Evolutionary conservation across 2,113 vertebrate genomes (phyloP).

Genomic region (Aegithalos caudatus): DNA sequence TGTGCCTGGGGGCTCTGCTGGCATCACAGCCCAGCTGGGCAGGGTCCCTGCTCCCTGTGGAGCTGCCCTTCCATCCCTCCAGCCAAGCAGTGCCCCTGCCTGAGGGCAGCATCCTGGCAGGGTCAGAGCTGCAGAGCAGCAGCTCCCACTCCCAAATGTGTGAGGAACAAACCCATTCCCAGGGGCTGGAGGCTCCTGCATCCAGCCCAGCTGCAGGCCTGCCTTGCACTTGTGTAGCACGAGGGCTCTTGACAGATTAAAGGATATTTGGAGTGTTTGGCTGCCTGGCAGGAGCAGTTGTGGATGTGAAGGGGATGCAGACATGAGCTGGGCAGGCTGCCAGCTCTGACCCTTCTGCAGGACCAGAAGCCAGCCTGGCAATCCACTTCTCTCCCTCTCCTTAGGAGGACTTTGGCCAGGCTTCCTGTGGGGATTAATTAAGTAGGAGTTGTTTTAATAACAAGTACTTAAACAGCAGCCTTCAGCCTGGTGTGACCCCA

Average conservation of each 20-base stretch:
- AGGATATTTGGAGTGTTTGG: background rate
- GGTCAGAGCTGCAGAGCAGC: fast-evolving
- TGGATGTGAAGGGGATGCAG: background rate
- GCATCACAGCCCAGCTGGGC: background rate
- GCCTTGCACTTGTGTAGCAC: background rate
- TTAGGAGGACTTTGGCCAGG: background rate
- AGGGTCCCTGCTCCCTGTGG: fast-evolving
- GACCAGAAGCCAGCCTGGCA: background rate
- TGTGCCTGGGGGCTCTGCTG: background rate
- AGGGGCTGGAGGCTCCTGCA: background rate
- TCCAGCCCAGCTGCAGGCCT: background rate
- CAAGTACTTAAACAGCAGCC: background rate
- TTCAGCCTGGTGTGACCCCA: background rate
- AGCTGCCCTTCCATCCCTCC: background rate
- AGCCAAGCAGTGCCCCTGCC: fast-evolving
- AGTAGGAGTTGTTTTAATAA: background rate
- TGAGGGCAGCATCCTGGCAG: fast-evolving
- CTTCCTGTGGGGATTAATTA: background rate
- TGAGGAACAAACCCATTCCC: fast-evolving
- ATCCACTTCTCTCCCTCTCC: background rate
- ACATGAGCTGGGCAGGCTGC: background rate
- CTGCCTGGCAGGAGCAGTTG: background rate
- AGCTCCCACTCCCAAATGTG: too few species aligned
- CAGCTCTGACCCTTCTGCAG: background rate
- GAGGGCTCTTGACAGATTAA: background rate